A percentile compares a stretch with the other conserved stretches of the same genome.
Conservation (phyloP, 2,113 vertebrate genomes). For the Oreochromis spilurus region DNA sequence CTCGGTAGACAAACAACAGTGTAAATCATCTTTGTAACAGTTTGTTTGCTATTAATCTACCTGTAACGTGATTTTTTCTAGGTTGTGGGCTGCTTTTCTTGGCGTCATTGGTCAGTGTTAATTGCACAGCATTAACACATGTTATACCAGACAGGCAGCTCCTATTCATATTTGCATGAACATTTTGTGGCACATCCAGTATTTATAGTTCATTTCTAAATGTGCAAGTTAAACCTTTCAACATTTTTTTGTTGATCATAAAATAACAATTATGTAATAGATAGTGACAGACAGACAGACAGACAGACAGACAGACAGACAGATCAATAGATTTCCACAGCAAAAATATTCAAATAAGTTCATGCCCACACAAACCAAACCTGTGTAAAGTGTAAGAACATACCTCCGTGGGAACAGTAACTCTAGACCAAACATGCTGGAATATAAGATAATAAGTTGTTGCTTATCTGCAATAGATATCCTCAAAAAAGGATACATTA, state of each 20-base stretch:
- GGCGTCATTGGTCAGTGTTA: fast-evolving
- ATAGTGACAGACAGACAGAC: not conserved
- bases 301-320: fast-evolving
- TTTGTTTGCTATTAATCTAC: not conserved
- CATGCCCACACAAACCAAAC: not conserved
- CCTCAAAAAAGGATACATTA: not conserved
- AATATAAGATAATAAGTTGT: slow-evolving; percentile 50
- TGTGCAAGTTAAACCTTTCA: not conserved
- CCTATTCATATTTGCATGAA: not conserved
- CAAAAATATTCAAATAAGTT: not conserved
- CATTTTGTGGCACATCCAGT: not conserved
- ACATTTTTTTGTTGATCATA: not conserved
- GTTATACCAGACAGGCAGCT: not conserved
- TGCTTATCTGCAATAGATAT: not conserved
- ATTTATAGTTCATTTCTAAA: not conserved
- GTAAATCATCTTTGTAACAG: not conserved
- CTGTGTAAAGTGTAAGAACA: not conserved
- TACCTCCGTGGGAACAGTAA: slow-evolving; percentile 76
- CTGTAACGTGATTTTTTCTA: not conserved
- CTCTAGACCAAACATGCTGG: slow-evolving; percentile 74
- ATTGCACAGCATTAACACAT: not conserved
- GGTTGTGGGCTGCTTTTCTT: not conserved
- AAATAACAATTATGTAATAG: not conserved
- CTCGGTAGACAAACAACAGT: not conserved
- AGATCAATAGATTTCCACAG: not conserved